A percentile compares a stretch with the other conserved stretches of the same genome.
These are phyloP conservation scores for Ceratina australensis DNA, from an alignment of 1,140 invertebrate species.

Conservation along the genomic window DNA sequence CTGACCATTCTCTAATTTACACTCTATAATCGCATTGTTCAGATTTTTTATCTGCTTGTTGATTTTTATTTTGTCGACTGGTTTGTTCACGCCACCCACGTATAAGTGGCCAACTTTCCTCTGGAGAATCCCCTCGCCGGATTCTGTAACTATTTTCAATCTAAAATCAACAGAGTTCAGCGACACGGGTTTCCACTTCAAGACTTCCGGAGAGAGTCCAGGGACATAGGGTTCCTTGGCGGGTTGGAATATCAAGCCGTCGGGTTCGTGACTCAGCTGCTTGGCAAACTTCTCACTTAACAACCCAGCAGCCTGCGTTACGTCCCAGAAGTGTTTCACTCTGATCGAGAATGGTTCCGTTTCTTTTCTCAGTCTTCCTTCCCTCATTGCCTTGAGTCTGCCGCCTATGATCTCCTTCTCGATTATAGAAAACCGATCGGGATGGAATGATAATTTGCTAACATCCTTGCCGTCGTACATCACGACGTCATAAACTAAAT, in stretches of 20 bases:
- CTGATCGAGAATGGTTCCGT: constrained; percentile 93
- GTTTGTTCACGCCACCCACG: constrained; percentile 85
- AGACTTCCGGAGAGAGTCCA: constrained; percentile 89
- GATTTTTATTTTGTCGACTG: constrained; percentile 88
- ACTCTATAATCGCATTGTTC: constrained; percentile 98
- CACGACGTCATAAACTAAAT: constrained; percentile 97
- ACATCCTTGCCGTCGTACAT: constrained; percentile 90
- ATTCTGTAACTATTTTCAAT: constrained; percentile 88
- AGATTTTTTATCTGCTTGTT: constrained; percentile 88
- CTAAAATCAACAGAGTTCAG: constrained; percentile 98
- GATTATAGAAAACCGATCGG: constrained; percentile 88
- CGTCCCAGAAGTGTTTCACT: constrained; percentile 93
- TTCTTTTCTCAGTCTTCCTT: constrained; percentile 87
- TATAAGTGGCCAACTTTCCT: constrained; percentile 89
- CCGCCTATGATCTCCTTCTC: constrained; percentile 83
- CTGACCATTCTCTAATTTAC: constrained; percentile 86
- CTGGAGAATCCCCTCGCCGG: constrained; percentile 86
- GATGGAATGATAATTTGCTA: constrained; percentile 87
- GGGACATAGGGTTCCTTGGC: constrained; percentile 90
- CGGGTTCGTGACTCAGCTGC: constrained; percentile 94
- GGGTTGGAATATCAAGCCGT: constrained; percentile 99
- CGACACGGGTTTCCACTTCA: constrained; percentile 98
- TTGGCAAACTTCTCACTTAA: constrained; percentile 93
- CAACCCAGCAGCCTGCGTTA: constrained; percentile 85
- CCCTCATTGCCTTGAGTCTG: constrained; percentile 86